Percentiles rank a stretch among this genome's conserved stretches.
phyloP scores from a whole-genome alignment of 2,113 vertebrate genomes.

The Rousettus leschenaultii region DNA sequence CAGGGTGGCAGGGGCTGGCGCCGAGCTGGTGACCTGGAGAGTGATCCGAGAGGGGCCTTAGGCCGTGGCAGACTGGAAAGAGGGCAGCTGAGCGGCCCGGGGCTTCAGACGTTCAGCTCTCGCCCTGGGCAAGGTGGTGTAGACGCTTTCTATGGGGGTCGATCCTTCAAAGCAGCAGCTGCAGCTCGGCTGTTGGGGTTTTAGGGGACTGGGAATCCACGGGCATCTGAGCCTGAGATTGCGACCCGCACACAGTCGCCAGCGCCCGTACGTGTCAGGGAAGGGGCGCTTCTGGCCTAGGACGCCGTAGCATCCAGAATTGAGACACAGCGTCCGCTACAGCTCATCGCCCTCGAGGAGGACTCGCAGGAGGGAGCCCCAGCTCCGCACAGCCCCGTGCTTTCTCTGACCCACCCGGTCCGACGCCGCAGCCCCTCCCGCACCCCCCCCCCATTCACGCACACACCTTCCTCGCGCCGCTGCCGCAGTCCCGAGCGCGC shows the following conservation, averaged over 20 bases:
- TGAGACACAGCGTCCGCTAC: background rate
- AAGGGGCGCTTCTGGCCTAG: background rate
- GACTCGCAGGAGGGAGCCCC: background rate
- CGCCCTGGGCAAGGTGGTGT: background rate
- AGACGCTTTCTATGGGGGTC: background rate
- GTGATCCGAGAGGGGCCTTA: background rate
- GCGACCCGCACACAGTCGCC: rapidly evolving
- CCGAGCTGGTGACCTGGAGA: background rate
- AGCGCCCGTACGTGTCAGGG: background rate
- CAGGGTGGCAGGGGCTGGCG: background rate
- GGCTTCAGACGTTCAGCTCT: background rate
- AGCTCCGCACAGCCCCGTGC: background rate
- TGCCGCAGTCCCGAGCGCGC: background rate
- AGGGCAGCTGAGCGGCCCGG: background rate
- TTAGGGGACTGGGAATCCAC: background rate
- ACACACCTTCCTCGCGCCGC: too few relatives aligned
- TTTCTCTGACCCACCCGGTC: rapidly evolving
- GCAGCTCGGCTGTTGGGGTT: background rate
- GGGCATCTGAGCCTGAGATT: background rate
- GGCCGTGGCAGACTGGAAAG: too few relatives aligned
- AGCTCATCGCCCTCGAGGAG: background rate
- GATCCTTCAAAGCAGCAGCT: background rate
- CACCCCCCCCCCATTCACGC: background rate
- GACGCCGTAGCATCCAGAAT: rapidly evolving
- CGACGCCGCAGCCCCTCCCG: background rate